A percentile compares a stretch with the other conserved stretches of the same genome.
phyloP scores from a whole-genome alignment of 2,797 vertebrate species.

The Meda fulgida region DNA sequence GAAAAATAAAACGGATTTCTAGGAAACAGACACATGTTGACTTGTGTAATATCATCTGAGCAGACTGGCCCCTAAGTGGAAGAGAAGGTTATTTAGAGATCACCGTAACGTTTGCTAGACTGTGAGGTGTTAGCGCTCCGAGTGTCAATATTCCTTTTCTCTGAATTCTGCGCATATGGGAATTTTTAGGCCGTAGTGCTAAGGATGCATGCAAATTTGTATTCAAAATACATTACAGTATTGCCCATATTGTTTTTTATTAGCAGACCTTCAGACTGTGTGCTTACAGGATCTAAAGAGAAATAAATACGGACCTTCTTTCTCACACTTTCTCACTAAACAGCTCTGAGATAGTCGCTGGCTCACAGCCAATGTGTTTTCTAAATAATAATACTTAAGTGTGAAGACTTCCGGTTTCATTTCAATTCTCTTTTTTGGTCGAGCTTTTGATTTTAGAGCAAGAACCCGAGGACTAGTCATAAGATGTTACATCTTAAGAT shows the following conservation, averaged over 20 bases:
- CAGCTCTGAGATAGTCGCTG: neutral
- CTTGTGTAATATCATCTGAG: slow-evolving; percentile 44
- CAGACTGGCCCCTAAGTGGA: slow-evolving; percentile 15
- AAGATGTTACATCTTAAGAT: too few relatives aligned
- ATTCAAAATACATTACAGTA: neutral
- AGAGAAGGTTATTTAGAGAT: slow-evolving; percentile 43
- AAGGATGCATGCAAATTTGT: neutral
- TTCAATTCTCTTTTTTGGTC: neutral
- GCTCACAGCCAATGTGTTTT: slow-evolving; percentile 3
- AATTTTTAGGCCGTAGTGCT: neutral
- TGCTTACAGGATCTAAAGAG: neutral
- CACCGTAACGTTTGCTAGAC: neutral
- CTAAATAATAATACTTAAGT: neutral
- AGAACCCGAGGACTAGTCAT: neutral
- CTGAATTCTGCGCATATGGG: neutral
- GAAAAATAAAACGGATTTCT: slow-evolving; percentile 8
- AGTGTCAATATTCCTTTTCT: neutral
- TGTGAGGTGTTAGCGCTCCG: neutral
- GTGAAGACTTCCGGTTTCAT: neutral
- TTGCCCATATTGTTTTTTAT: neutral
- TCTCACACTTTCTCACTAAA: neutral
- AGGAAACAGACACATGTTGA: slow-evolving; percentile 32
- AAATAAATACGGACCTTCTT: neutral
- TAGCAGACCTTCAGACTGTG: neutral
- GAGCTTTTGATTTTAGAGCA: neutral